Evolutionary conservation across 1,140 invertebrate species (phyloP), one percentile per base, ranked within the genome.

Genomic region (Drosophila pseudoananassae): DNA sequence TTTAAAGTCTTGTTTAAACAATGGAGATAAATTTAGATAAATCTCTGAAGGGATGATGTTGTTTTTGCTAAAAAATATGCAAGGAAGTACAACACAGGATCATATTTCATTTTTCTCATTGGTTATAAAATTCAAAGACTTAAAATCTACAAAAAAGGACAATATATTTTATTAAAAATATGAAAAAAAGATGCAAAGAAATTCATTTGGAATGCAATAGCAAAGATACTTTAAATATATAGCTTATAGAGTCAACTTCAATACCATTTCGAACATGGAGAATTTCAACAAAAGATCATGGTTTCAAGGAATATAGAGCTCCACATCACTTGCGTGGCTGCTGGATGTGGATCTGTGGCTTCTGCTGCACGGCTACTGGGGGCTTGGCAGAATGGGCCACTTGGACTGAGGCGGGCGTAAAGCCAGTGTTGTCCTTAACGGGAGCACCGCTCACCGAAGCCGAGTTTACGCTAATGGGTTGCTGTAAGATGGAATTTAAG

Each of bases 321-420:
- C 1, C 29, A 5, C 33, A 53, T 83, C 76, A 87, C 60, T 97
- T 97, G 80, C 96, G 94, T 43, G 96, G 96, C 77, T 97, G 96
- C 85, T 97, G 96, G 92, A 94, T 96, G 92, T 92, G 93, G 82
- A 92, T 92, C 75, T 83, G 93, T 40, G 92, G 93, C 90, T 92
- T 94, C 52, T 91, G 93, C 87, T 92, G 92, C 82, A 93, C 95
- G 92, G 92, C 94, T 90, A 81, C 94, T 92, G 92, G 96, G 91
- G 92, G 94, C 90, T 93, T 97, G 92, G 93, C 97, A 94, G 92
- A 96, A 93, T 94, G 97, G 93, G 93, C 93, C 31, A 92, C 91
- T 91, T 98, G 96, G 4, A 97, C 96, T 3, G 97, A 97, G 90
- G 97, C 96, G 1, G 95, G 94, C n/a, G 97, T 96, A 91, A 97